phyloP scores from a whole-genome alignment of 2,888 invertebrate species.

The Macrosiphum euphorbiae region DNA sequence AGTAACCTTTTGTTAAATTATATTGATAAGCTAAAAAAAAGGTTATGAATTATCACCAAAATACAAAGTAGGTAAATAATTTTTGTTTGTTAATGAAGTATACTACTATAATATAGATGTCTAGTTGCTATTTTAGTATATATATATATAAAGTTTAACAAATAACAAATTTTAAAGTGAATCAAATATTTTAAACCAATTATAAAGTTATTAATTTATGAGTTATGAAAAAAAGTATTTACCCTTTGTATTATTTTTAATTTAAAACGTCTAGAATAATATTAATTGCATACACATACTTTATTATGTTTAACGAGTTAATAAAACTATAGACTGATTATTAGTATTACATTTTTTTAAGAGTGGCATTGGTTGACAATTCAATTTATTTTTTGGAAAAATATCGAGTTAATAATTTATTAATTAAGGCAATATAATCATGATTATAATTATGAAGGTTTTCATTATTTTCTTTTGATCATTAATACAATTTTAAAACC shows the following conservation, averaged over 20 bases:
- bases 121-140: neutral
- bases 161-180: no score
- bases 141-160: neutral
- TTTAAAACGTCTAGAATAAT: neutral
- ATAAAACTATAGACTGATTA: neutral
- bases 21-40: neutral
- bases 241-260: neutral
- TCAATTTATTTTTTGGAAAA: neutral
- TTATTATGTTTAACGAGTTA: neutral
- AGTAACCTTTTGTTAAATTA: neutral
- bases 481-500: neutral
- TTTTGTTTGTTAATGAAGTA: neutral
- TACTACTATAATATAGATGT: neutral
- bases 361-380: rapidly evolving
- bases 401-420: neutral
- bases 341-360: neutral
- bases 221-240: neutral
- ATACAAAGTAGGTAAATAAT: neutral
- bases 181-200: no score
- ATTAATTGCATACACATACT: neutral
- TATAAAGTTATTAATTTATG: neutral
- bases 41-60: neutral
- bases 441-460: neutral
- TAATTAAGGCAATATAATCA: neutral
- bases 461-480: neutral